Percentiles rank a stretch among this genome's conserved stretches.
phyloP scores from a whole-genome alignment of 2,113 vertebrate genomes.

The Nothocercus nigrocapillus region DNA sequence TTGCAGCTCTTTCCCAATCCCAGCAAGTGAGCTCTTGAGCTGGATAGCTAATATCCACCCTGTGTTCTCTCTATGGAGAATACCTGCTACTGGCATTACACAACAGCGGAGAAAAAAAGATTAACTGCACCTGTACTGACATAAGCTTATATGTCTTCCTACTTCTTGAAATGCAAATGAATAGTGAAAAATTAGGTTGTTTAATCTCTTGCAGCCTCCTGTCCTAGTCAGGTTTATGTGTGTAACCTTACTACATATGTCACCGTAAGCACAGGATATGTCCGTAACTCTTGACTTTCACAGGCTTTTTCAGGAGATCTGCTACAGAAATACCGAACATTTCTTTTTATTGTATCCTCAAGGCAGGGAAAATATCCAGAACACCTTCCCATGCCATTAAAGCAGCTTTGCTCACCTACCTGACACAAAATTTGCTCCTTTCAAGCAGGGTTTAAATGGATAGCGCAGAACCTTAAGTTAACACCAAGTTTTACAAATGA shows the following conservation, averaged over 20 bases:
- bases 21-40: background rate
- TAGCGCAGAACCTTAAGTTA: background rate
- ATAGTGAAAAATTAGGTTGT: background rate
- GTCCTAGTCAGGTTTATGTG: background rate
- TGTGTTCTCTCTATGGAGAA: background rate
- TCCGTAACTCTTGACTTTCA: background rate
- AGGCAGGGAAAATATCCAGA: background rate
- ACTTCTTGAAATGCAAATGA: background rate
- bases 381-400: background rate
- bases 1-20: background rate
- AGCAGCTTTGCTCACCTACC: background rate
- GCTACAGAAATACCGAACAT: background rate
- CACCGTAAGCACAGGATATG: rapidly evolving
- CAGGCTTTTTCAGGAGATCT: background rate
- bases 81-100: background rate
- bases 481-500: background rate
- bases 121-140: background rate
- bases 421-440: background rate
- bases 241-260: background rate
- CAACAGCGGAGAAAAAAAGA: background rate
- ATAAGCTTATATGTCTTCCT: background rate
- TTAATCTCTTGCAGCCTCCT: background rate
- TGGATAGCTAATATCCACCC: background rate
- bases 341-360: background rate
- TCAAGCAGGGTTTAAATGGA: background rate